A percentile compares a stretch with the other conserved stretches of the same genome.
Evolutionary conservation across 2,113 vertebrate species (phyloP).

Genomic region (Sisor rabdophorus): DNA sequence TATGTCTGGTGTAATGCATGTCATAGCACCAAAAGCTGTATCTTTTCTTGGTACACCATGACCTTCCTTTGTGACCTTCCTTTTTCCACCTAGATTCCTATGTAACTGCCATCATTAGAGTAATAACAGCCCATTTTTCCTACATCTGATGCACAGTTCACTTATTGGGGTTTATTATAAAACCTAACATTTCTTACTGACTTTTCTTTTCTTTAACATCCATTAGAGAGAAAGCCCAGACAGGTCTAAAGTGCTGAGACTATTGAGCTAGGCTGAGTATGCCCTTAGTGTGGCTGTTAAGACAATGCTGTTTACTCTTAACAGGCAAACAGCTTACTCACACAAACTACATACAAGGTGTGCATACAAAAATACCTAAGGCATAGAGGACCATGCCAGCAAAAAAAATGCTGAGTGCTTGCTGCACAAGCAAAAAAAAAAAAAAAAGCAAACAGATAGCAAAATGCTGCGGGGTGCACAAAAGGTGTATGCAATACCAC

Average conservation of each 20-base stretch:
- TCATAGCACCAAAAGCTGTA: too few species aligned
- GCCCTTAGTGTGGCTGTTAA: conserved; percentile 60
- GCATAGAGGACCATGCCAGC: conserved; percentile 1
- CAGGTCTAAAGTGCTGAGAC: conserved; percentile 19
- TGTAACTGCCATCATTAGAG: background rate
- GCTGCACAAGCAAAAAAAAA: conserved; percentile 32
- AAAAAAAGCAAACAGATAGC: conserved; percentile 25
- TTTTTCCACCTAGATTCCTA: background rate
- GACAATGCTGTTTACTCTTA: conserved; percentile 62
- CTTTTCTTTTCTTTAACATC: background rate
- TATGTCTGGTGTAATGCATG: too few species aligned
- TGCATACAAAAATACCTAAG: background rate
- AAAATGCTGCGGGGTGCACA: conserved; percentile 19
- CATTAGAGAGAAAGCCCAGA: conserved; percentile 18
- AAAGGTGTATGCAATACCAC: conserved; percentile 21
- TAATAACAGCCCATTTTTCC: background rate
- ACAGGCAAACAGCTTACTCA: conserved; percentile 17
- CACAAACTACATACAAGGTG: conserved; percentile 3
- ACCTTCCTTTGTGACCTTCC: background rate
- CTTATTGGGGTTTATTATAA: background rate
- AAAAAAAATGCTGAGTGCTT: conserved; percentile 22
- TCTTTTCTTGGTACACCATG: too few species aligned
- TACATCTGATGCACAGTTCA: background rate
- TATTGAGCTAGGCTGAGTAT: conserved; percentile 40
- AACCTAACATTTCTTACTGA: background rate